Conservation (phyloP, 1,140 invertebrate species). For the Phthorimaea operculella region DNA sequence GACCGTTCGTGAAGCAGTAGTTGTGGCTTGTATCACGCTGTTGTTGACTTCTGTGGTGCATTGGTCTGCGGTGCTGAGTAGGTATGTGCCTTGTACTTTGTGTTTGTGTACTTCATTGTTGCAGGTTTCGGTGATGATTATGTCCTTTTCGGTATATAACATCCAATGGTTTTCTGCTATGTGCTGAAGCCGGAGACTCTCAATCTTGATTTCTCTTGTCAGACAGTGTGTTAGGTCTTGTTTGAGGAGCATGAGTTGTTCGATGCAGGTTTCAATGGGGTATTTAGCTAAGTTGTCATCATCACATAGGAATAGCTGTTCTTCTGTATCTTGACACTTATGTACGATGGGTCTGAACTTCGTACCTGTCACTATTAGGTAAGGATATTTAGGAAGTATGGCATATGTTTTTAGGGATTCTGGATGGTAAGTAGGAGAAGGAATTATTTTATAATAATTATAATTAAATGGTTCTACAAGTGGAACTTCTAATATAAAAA, state of each 20-base stretch:
- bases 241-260: constrained; percentile 1
- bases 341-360: not conserved
- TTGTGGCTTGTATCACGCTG: not conserved
- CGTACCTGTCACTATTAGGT: constrained; percentile 3
- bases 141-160: not conserved
- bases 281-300: constrained; percentile 1
- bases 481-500: constrained; percentile 1
- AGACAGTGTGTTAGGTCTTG: not conserved
- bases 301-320: not conserved
- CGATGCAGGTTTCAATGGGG: not conserved
- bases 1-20: not conserved
- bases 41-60: constrained; percentile 2
- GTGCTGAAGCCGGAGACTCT: not conserved
- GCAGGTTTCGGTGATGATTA: not conserved
- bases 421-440: not conserved
- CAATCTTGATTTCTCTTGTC: not conserved
- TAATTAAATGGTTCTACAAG: not conserved
- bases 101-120: not conserved
- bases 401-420: not conserved
- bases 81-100: not conserved
- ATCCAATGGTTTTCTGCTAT: not conserved
- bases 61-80: not conserved
- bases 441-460: not conserved
- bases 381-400: not conserved
- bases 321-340: not conserved